Evolutionary conservation across 2,888 invertebrate genomes (phyloP).

Genomic region (Pammene aurita): DNA sequence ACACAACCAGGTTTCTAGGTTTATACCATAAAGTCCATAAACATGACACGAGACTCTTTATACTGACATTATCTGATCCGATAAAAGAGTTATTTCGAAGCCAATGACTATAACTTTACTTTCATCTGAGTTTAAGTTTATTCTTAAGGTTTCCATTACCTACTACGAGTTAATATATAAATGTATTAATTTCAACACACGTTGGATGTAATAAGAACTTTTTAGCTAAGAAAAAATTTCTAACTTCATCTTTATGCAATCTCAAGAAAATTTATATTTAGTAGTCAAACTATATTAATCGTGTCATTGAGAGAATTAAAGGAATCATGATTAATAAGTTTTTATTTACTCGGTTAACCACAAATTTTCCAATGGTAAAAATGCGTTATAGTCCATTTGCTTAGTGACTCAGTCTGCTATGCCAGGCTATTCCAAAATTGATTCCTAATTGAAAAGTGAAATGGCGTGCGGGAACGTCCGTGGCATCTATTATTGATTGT

Average conservation of each 20-base stretch:
- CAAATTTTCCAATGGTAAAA: background rate
- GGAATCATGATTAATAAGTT: no score
- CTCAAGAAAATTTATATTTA: no score
- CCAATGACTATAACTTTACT: conserved; percentile 31
- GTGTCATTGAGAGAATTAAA: no score
- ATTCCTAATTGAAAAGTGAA: conserved; percentile 30
- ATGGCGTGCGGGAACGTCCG: conserved; percentile 47
- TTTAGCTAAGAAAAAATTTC: no score
- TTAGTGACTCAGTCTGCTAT: background rate
- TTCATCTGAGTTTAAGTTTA: conserved; percentile 15
- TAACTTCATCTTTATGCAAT: no score
- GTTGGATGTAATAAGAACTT: no score
- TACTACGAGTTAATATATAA: background rate
- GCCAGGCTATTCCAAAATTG: conserved; percentile 14
- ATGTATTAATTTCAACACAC: no score
- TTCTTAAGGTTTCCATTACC: conserved; percentile 8
- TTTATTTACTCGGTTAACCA: no score
- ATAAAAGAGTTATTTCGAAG: conserved; percentile 35
- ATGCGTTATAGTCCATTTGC: background rate
- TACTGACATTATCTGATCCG: conserved; percentile 36
- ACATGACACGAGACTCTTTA: conserved; percentile 26
- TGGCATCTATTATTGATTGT: conserved; percentile 75
- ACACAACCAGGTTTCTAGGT: conserved; percentile 17
- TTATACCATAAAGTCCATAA: conserved; percentile 31
- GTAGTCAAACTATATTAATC: no score